Conservation (phyloP, 2,888 invertebrate species). For the Leucophenga maculata region DNA sequence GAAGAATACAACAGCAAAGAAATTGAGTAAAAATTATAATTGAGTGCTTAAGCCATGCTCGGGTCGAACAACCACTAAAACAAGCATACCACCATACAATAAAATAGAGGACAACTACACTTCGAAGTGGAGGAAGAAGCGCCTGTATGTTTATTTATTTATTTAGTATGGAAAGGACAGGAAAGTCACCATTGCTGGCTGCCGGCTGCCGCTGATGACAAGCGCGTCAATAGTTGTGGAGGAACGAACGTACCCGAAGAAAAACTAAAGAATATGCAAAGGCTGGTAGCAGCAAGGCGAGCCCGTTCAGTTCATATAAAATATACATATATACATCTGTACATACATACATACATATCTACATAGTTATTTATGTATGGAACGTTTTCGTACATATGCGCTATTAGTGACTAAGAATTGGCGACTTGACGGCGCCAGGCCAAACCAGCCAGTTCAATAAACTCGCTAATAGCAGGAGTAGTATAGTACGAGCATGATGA, state of each 20-base stretch:
- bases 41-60: background rate
- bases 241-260: no score
- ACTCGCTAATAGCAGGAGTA: background rate
- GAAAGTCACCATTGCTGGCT: background rate
- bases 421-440: constrained; percentile 14
- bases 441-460: background rate
- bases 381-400: no score
- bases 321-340: no score
- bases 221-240: no score
- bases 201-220: background rate
- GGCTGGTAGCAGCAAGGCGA: background rate
- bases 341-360: background rate
- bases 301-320: no score
- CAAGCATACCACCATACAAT: background rate
- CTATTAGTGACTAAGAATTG: constrained; percentile 17
- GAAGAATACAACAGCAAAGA: no score
- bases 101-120: no score
- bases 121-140: background rate
- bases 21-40: background rate
- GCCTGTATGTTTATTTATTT: constrained; percentile 2
- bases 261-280: background rate
- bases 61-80: background rate
- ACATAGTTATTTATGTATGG: no score
- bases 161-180: background rate
- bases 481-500: no score